Evolutionary conservation across 35 echinoderm and acorn worm genomes (phyloP).

Genomic region (Ophioderma brevispina): DNA sequence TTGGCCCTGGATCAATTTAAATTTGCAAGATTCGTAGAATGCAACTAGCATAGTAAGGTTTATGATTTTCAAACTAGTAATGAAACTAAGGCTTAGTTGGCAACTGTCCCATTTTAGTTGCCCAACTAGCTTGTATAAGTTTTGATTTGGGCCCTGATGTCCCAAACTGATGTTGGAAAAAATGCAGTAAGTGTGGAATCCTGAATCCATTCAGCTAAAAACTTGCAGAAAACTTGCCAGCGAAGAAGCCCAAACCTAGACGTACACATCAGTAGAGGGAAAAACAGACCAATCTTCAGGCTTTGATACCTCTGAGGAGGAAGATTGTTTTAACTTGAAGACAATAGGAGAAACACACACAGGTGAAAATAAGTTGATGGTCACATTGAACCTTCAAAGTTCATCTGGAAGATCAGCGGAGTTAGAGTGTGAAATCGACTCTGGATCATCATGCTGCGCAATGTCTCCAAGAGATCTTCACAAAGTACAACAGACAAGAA

Average conservation of each 20-base stretch:
- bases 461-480: slow-evolving; percentile 6
- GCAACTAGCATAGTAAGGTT: too few relatives aligned
- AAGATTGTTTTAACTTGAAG: too few relatives aligned
- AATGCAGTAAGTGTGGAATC: slow-evolving; percentile 3
- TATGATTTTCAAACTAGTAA: too few relatives aligned
- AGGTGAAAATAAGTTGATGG: neutral
- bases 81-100: too few relatives aligned
- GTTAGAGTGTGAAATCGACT: slow-evolving; percentile 17
- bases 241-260: neutral
- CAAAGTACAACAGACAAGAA: neutral
- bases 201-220: neutral
- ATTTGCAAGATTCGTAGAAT: too few relatives aligned
- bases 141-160: too few relatives aligned
- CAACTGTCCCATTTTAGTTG: neutral
- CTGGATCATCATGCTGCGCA: slow-evolving; percentile 16
- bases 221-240: neutral
- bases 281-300: too few relatives aligned
- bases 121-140: too few relatives aligned
- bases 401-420: neutral
- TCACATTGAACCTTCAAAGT: neutral
- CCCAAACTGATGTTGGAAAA: too few relatives aligned
- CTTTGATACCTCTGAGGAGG: too few relatives aligned
- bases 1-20: too few relatives aligned
- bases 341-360: neutral
- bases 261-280: neutral